Evolutionary conservation across 2,113 vertebrate species (phyloP).

Genomic region (Toxotes jaculatrix): DNA sequence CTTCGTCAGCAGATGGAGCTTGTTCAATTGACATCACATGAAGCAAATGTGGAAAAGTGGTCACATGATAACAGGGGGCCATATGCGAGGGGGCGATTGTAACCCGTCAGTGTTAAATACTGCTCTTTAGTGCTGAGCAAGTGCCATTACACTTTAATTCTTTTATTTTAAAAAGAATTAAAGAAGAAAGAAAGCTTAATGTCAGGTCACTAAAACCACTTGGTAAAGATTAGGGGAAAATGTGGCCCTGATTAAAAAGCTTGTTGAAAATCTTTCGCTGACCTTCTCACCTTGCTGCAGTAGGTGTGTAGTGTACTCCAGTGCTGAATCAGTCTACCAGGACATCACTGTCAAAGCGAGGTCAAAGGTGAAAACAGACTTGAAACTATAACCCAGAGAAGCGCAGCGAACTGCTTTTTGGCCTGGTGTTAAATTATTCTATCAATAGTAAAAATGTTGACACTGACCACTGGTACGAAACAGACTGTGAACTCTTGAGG

Average conservation of each 20-base stretch:
- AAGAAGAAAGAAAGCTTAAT: too few relatives aligned
- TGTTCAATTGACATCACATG: neutral
- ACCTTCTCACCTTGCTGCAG: neutral
- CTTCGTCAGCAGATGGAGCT: neutral
- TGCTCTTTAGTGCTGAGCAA: neutral
- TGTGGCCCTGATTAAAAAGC: too few relatives aligned
- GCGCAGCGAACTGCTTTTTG: neutral
- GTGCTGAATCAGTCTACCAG: neutral
- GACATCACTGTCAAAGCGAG: too few relatives aligned
- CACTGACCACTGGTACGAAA: neutral
- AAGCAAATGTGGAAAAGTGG: neutral
- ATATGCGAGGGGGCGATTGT: too few relatives aligned
- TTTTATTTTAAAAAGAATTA: too few relatives aligned
- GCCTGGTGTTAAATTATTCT: slow-evolving; percentile 8
- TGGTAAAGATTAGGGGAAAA: too few relatives aligned
- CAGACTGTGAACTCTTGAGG: neutral
- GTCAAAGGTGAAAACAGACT: slow-evolving; percentile 12
- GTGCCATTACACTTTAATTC: too few relatives aligned
- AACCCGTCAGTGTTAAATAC: neutral
- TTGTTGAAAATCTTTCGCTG: neutral
- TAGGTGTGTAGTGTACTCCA: neutral
- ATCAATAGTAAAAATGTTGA: slow-evolving; percentile 17
- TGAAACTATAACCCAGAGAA: neutral
- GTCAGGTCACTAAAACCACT: too few relatives aligned
- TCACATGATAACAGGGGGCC: neutral